phyloP scores from a whole-genome alignment of 2,888 invertebrate species.

The Pinctada fucata region DNA sequence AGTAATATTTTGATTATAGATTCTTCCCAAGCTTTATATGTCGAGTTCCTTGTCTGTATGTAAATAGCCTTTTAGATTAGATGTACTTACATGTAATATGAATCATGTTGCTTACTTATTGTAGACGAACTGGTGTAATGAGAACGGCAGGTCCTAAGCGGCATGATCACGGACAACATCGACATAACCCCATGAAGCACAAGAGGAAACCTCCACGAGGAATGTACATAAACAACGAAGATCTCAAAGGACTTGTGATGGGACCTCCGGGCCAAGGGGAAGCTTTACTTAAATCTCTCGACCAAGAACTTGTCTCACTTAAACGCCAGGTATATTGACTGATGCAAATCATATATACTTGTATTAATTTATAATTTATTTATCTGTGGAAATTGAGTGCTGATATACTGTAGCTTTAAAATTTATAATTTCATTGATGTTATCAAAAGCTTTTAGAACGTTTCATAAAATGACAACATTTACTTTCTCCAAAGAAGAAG shows the following conservation, averaged over 20 bases:
- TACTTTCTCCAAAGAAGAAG: too few species aligned
- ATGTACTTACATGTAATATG: too few species aligned
- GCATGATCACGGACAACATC: slow-evolving; percentile 67
- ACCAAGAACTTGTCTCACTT: slow-evolving; percentile 94
- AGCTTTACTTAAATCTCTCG: slow-evolving; percentile 92
- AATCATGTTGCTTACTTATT: background rate
- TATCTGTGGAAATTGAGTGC: background rate
- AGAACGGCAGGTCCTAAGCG: slow-evolving; percentile 65
- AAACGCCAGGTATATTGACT: slow-evolving; percentile 94
- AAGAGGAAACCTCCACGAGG: slow-evolving; percentile 93
- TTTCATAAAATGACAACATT: too few species aligned
- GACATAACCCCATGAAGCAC: slow-evolving; percentile 70
- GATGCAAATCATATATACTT: background rate
- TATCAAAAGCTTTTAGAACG: too few species aligned
- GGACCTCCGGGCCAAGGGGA: slow-evolving; percentile 86
- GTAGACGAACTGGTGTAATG: slow-evolving; percentile 70
- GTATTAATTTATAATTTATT: background rate
- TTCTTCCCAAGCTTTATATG: too few species aligned
- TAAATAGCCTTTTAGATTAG: too few species aligned
- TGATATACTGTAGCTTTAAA: background rate
- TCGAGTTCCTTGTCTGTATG: too few species aligned
- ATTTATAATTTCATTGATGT: too few species aligned
- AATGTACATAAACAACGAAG: slow-evolving; percentile 98
- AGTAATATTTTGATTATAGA: too few species aligned
- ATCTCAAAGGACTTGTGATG: slow-evolving; percentile 93